Evolutionary conservation across 1,140 invertebrate species (phyloP), one percentile per base, ranked within the genome.

Genomic region (Cydia fagiglandana): DNA sequence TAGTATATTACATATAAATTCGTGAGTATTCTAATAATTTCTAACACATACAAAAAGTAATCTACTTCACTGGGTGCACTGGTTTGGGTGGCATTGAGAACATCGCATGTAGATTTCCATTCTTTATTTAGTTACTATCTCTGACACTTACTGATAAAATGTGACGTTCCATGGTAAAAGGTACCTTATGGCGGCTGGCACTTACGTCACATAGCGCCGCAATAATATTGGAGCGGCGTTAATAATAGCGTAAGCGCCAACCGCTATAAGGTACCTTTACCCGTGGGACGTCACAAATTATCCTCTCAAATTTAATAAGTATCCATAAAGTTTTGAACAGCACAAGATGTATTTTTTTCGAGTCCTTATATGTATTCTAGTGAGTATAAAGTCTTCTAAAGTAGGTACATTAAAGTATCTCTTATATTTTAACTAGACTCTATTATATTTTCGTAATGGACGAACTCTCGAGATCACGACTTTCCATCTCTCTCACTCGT

Each of bases 381-480:
- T 61, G 56, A 61, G 56, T 61, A 61, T 61, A 61, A 61, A 61
- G 56, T 61, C 17, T 61, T 61, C 56, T 61, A 20, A 61, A 61
- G 56, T 17, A 53, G n/a, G 12, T 53, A 61, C 56, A 61, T 17
- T 61, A 24, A 24, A 61, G 1, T 17, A 53, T 47, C n/a, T 61
- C 4, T 61, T 17, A 13, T 47, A 56, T 61, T 61, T 61, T 12
- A 24, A 61, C 20, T 61, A 53, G 50, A 53, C 50, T 53, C 50
- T 53, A 53, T 53, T 61, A 61, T 61, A 61, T 41, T 38, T 70
- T 38, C 66, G 66, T 70, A 70, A 70, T 38, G 34, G 66, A 70
- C 66, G 34, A 38, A 70, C 66, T 38, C 66, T 90, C 89, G 88
- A 90, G 83, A 85, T 86, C 84, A 80, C 88, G 86, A 88, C 90